A percentile compares a stretch with the other conserved stretches of the same genome.
phyloP scores from a whole-genome alignment of 2,797 vertebrate species.

The Oophaga sylvatica region DNA sequence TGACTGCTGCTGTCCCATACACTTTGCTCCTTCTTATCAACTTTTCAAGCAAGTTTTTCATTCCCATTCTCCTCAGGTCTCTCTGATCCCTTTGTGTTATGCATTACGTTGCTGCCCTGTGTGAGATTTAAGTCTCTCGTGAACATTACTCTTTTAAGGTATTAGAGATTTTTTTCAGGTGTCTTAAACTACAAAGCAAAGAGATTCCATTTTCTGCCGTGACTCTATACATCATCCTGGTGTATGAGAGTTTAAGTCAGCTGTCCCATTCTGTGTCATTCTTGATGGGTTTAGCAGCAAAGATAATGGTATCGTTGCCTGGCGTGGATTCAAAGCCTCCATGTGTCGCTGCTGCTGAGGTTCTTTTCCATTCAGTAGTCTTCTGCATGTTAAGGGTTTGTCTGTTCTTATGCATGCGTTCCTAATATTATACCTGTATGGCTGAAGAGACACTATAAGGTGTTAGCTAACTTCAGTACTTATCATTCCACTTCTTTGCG shows the following conservation, averaged over 20 bases:
- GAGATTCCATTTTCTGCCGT: slow-evolving; percentile 26
- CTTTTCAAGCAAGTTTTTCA: slow-evolving; percentile 21
- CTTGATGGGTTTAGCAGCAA: slow-evolving; percentile 23
- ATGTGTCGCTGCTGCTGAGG: slow-evolving; percentile 23
- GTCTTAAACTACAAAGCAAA: slow-evolving; percentile 39
- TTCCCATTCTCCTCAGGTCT: slow-evolving; percentile 31
- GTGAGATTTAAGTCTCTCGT: slow-evolving; percentile 26
- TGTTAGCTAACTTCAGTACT: neutral
- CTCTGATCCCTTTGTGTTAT: slow-evolving; percentile 43
- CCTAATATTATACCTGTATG: neutral
- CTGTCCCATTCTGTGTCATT: slow-evolving; percentile 31
- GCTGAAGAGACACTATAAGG: neutral
- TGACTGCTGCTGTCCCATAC: slow-evolving; percentile 27
- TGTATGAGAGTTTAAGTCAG: slow-evolving; percentile 15
- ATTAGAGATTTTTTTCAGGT: slow-evolving; percentile 43
- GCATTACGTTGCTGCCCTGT: slow-evolving; percentile 16
- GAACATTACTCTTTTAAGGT: slow-evolving; percentile 32
- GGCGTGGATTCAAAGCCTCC: slow-evolving; percentile 17
- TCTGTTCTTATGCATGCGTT: neutral
- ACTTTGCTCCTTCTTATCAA: slow-evolving; percentile 27
- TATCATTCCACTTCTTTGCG: neutral
- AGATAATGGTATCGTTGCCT: slow-evolving; percentile 18
- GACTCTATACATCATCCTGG: slow-evolving; percentile 14
- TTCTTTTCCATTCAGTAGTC: neutral
- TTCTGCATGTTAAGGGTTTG: neutral